These are phyloP conservation scores for Bubo scandiacus DNA, from an alignment of 2,113 vertebrate genomes.

Conservation along the genomic window DNA sequence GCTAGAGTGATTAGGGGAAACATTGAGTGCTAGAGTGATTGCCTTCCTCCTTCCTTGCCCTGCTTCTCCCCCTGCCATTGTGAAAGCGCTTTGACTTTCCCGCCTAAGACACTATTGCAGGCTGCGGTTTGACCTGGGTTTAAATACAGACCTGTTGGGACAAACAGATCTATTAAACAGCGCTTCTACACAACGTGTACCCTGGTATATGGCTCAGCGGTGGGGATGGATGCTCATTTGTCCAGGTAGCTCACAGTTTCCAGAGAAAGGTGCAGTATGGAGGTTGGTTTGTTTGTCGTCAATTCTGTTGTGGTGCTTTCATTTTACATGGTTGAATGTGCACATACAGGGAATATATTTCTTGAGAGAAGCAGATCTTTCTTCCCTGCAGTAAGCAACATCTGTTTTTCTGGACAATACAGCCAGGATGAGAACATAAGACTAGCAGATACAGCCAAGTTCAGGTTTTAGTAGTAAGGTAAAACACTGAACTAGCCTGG, in stretches of 20 bases:
- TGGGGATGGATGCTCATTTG: neutral
- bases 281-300: neutral
- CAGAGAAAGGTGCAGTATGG: neutral
- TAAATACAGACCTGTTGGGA: neutral
- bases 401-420: conserved; percentile 60
- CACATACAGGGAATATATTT: conserved; percentile 20
- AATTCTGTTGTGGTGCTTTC: neutral
- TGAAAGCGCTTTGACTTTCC: neutral
- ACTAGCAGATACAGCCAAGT: conserved; percentile 34
- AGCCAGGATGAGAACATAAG: conserved; percentile 48
- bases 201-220: neutral
- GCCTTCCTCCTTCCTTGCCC: neutral
- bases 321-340: conserved; percentile 37
- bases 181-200: neutral
- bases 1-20: neutral
- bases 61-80: neutral
- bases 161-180: neutral
- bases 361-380: conserved; percentile 56
- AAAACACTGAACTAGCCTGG: neutral
- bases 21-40: neutral
- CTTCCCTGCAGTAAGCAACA: conserved; percentile 47
- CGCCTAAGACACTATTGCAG: neutral
- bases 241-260: neutral
- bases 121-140: neutral
- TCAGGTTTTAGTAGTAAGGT: conserved; percentile 40